phyloP scores from a whole-genome alignment of 30 jellyfish, hydroid and myxozoan species.

The Aurelia sp. region DNA sequence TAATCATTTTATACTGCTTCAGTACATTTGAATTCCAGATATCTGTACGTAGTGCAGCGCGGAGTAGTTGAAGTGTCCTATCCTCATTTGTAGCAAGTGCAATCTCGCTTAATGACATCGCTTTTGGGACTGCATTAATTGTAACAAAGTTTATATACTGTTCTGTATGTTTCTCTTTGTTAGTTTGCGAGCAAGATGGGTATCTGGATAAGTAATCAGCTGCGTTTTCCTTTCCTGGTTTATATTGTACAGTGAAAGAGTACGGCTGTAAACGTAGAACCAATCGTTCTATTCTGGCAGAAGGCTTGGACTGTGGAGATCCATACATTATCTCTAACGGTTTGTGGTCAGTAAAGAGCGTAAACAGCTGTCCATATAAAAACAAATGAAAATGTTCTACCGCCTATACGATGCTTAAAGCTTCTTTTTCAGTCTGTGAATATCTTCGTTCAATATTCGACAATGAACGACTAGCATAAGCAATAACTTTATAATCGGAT shows the following conservation, averaged over 20 bases:
- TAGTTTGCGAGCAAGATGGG: constrained; percentile 16
- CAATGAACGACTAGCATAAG: constrained; percentile 29
- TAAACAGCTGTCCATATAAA: constrained; percentile 27
- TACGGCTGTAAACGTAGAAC: neutral
- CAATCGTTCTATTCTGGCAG: constrained; percentile 42
- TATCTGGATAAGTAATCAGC: constrained; percentile 41
- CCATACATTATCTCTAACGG: constrained; percentile 35
- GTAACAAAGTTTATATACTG: neutral
- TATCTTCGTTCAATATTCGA: constrained; percentile 19
- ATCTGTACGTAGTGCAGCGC: no score
- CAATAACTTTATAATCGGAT: neutral
- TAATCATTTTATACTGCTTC: no score
- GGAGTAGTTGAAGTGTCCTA: neutral
- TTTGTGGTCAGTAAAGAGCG: constrained; percentile 44
- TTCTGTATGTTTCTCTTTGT: neutral
- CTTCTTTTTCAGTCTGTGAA: constrained; percentile 44
- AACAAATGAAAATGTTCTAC: constrained; percentile 14
- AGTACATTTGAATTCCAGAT: no score
- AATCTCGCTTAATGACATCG: neutral
- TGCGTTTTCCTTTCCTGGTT: constrained; percentile 34
- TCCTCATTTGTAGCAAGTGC: neutral
- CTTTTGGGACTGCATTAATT: neutral
- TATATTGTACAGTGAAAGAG: constrained; percentile 25
- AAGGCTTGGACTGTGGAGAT: constrained; percentile 14
- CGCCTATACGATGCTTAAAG: constrained; percentile 42